phyloP scores from a whole-genome alignment of 2,797 vertebrate genomes.

The Nannoperca australis region DNA sequence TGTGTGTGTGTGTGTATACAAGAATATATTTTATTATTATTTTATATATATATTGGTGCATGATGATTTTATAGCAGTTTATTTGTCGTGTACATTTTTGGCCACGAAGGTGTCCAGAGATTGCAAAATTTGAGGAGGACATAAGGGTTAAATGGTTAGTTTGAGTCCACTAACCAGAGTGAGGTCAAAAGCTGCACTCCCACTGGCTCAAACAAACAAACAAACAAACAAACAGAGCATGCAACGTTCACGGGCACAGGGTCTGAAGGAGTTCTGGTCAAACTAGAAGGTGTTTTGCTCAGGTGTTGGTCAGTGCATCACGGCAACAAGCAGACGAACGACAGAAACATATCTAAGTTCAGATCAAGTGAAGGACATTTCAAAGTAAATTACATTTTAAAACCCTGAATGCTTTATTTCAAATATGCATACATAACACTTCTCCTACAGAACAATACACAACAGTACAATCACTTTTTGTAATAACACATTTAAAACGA shows the following conservation, averaged over 20 bases:
- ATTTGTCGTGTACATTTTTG: no score
- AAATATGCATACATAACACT: conserved; percentile 85
- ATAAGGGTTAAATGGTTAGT: background rate
- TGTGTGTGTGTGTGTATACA: no score
- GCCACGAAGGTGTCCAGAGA: no score
- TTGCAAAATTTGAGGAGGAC: no score
- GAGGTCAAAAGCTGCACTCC: background rate
- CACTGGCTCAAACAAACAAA: background rate
- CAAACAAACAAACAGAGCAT: no score
- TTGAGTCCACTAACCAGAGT: background rate
- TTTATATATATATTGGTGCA: no score
- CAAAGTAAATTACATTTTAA: conserved; percentile 61
- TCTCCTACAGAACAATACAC: conserved; percentile 83
- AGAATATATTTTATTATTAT: no score
- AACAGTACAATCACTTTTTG: conserved; percentile 85
- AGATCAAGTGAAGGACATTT: background rate
- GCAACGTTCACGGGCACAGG: no score
- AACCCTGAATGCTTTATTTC: conserved; percentile 89
- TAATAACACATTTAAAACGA: conserved; percentile 83
- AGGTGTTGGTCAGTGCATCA: background rate
- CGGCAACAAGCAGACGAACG: background rate
- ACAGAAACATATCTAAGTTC: background rate
- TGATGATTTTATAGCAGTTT: no score
- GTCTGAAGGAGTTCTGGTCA: background rate
- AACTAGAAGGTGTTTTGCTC: background rate